Percentiles rank a stretch among this genome's conserved stretches.
These are phyloP conservation scores for Xylocampa areola DNA, from an alignment of 2,888 invertebrate genomes.

Conservation along the genomic window DNA sequence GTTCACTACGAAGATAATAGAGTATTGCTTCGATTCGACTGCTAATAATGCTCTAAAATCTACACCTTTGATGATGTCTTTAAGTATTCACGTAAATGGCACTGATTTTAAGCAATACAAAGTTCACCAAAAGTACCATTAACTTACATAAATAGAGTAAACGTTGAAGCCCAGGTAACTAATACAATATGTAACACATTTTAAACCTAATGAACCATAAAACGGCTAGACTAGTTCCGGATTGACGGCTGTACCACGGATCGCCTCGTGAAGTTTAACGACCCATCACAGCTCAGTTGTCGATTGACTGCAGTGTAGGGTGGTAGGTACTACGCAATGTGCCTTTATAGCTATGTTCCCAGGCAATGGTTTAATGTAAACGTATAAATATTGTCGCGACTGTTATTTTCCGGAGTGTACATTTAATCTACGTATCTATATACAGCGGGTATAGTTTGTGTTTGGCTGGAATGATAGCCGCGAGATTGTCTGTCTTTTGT, in stretches of 20 bases:
- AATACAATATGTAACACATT: slow-evolving; percentile 37
- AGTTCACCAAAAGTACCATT: too few relatives aligned
- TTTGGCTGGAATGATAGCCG: background rate
- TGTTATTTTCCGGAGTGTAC: slow-evolving; percentile 2
- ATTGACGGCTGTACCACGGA: slow-evolving; percentile 48
- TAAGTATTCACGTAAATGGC: too few relatives aligned
- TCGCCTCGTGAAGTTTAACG: slow-evolving; percentile 68
- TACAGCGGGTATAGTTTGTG: background rate
- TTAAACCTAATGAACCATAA: slow-evolving; percentile 48
- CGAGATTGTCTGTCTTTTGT: background rate
- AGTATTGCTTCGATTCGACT: too few relatives aligned
- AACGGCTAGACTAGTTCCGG: slow-evolving; percentile 34
- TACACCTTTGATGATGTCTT: too few relatives aligned
- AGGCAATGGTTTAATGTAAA: slow-evolving; percentile 26
- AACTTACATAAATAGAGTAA: background rate
- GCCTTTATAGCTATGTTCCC: slow-evolving; percentile 28
- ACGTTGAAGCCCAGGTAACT: slow-evolving; percentile 5
- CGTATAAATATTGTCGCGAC: slow-evolving; percentile 11
- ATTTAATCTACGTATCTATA: background rate
- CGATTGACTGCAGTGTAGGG: slow-evolving; percentile 57
- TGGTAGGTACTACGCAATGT: slow-evolving; percentile 13
- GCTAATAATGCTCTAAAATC: too few relatives aligned
- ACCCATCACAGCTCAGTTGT: slow-evolving; percentile 58
- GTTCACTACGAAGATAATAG: too few relatives aligned
- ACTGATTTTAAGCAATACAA: too few relatives aligned